phyloP scores from a whole-genome alignment of 2,113 vertebrate species.

The Desmodus rotundus region DNA sequence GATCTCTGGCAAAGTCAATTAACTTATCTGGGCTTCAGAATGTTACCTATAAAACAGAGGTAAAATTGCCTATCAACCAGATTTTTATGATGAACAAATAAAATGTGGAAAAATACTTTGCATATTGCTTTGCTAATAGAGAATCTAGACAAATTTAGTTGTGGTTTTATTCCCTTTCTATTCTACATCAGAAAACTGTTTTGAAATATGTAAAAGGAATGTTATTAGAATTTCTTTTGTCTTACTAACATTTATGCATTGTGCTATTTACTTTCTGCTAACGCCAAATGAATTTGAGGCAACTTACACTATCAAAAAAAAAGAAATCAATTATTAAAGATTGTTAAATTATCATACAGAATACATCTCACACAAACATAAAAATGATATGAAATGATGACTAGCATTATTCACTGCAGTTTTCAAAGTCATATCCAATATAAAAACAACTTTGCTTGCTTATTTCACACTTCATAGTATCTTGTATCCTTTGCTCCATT shows the following conservation, averaged over 20 bases:
- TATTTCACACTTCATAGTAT: neutral
- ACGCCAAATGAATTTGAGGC: neutral
- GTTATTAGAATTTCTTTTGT: neutral
- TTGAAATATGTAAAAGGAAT: neutral
- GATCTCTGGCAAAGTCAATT: neutral
- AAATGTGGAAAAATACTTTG: neutral
- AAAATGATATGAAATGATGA: neutral
- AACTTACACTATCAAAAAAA: neutral
- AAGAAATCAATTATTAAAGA: neutral
- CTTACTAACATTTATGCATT: neutral
- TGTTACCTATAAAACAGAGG: neutral
- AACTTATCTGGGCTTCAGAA: neutral
- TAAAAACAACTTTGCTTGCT: neutral
- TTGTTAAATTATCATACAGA: neutral
- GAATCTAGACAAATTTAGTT: neutral
- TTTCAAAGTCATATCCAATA: neutral
- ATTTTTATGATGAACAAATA: slow-evolving; percentile 29
- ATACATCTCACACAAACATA: neutral
- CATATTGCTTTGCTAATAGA: neutral
- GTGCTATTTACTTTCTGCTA: neutral
- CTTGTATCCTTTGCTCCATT: neutral
- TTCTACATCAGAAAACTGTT: neutral
- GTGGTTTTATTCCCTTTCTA: neutral
- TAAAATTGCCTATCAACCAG: neutral
- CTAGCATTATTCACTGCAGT: neutral